A percentile compares a stretch with the other conserved stretches of the same genome.
phyloP scores from a whole-genome alignment of 2,888 invertebrate species.

The Caenorhabditis macrosperma region DNA sequence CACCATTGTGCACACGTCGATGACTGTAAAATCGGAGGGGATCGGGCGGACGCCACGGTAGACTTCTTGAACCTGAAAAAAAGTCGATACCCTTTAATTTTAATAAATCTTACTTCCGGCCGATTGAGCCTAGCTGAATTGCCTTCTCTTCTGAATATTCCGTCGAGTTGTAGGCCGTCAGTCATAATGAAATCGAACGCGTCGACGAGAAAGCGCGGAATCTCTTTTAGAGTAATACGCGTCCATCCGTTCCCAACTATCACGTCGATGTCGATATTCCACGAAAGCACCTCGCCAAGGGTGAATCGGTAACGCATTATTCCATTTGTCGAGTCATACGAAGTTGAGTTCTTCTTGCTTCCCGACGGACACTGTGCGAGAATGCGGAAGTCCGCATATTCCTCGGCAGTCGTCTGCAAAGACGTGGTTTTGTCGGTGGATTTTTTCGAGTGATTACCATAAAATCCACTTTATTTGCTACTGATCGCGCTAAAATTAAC shows the following conservation, averaged over 20 bases:
- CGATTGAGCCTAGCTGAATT: slow-evolving; percentile 59
- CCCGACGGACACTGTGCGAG: slow-evolving; percentile 43
- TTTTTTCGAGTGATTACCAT: neutral
- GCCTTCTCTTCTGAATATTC: slow-evolving; percentile 72
- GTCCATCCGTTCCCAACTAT: slow-evolving; percentile 55
- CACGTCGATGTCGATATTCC: slow-evolving; percentile 54
- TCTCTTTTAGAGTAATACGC: slow-evolving; percentile 46
- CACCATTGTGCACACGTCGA: slow-evolving; percentile 71
- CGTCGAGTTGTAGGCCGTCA: slow-evolving; percentile 62
- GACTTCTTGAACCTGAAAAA: slow-evolving; percentile 49
- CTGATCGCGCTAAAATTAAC: no score
- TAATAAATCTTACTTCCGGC: slow-evolving; percentile 19
- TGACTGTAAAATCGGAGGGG: slow-evolving; percentile 62
- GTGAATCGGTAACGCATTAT: slow-evolving; percentile 38
- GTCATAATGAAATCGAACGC: slow-evolving; percentile 65
- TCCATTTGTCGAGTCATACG: slow-evolving; percentile 34
- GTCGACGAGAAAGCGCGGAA: slow-evolving; percentile 67
- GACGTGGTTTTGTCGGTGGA: neutral
- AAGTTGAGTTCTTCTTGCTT: slow-evolving; percentile 45
- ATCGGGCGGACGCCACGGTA: slow-evolving; percentile 63
- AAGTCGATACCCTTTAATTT: neutral
- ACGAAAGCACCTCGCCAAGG: slow-evolving; percentile 48
- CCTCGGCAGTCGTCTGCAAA: slow-evolving; percentile 8
- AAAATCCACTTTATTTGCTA: neutral
- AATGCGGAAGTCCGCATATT: slow-evolving; percentile 57